Conservation (phyloP, 2,888 invertebrate species). For the Erpobdella octoculata region DNA sequence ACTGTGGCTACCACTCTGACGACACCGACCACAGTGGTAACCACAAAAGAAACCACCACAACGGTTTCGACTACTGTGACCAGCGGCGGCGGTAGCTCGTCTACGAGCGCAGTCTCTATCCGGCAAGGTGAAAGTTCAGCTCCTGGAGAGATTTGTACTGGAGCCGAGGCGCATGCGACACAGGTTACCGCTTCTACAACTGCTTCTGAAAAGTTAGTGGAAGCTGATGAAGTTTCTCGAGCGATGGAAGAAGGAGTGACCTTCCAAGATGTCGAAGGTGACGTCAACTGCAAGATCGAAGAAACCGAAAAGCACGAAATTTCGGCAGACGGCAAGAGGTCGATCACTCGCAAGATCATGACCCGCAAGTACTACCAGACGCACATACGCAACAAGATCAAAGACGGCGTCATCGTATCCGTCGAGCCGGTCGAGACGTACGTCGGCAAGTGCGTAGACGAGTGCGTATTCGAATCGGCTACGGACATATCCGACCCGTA, state of each 20-base stretch:
- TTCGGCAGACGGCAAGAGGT: slow-evolving; percentile 14
- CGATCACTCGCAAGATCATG: slow-evolving; percentile 15
- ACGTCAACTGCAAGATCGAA: slow-evolving; percentile 24
- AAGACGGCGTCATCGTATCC: slow-evolving; percentile 25
- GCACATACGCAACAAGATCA: slow-evolving; percentile 10
- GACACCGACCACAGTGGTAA: not conserved
- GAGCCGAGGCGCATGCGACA: not conserved
- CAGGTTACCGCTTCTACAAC: not conserved
- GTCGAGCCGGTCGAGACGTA: slow-evolving; percentile 15
- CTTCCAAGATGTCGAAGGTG: slow-evolving; percentile 24
- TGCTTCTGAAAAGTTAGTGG: not conserved
- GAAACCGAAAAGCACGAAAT: slow-evolving; percentile 8
- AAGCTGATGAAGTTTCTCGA: not conserved
- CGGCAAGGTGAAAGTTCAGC: no score
- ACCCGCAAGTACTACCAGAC: slow-evolving; percentile 26
- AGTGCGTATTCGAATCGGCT: slow-evolving; percentile 31
- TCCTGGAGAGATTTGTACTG: not conserved
- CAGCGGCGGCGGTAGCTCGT: not conserved
- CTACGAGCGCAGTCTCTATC: no score
- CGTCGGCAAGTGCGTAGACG: slow-evolving; percentile 28
- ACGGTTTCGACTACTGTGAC: not conserved
- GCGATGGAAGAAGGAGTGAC: not conserved
- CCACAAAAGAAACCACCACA: not conserved
- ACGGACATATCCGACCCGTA: slow-evolving; percentile 29
- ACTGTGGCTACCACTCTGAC: not conserved